phyloP scores from a whole-genome alignment of 2,113 vertebrate species.

The Pithys albifrons region DNA sequence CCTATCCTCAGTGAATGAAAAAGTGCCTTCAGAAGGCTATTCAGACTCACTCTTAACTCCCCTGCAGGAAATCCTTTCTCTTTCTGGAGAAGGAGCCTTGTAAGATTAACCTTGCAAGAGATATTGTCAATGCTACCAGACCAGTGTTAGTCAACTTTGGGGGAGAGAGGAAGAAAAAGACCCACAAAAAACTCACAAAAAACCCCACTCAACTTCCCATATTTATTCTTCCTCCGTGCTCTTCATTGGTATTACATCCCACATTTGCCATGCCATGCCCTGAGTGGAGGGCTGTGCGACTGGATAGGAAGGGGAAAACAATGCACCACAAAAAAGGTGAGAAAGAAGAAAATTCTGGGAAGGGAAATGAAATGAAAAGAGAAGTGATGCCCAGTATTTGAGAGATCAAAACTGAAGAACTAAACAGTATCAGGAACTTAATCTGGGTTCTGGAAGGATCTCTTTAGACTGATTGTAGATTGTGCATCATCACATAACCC shows the following conservation, averaged over 20 bases:
- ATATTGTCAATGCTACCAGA: background rate
- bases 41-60: background rate
- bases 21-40: background rate
- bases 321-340: background rate
- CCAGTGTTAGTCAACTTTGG: too few species aligned
- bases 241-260: background rate
- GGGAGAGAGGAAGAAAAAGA: background rate
- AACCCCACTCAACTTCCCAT: background rate
- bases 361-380: background rate
- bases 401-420: background rate
- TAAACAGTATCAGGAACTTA: background rate
- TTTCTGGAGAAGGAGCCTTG: background rate
- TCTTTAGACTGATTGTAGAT: background rate
- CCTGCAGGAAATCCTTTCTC: background rate
- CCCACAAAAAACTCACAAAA: background rate
- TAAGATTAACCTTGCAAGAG: background rate
- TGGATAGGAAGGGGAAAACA: background rate
- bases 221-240: background rate
- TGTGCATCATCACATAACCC: background rate
- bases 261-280: background rate
- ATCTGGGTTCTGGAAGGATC: background rate
- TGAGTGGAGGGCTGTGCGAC: background rate
- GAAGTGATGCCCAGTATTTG: background rate
- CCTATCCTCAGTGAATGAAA: background rate
- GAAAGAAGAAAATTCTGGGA: background rate